A percentile compares a stretch with the other conserved stretches of the same genome.
phyloP scores from a whole-genome alignment of 2,888 invertebrate genomes.

The Aethes cnicana region DNA sequence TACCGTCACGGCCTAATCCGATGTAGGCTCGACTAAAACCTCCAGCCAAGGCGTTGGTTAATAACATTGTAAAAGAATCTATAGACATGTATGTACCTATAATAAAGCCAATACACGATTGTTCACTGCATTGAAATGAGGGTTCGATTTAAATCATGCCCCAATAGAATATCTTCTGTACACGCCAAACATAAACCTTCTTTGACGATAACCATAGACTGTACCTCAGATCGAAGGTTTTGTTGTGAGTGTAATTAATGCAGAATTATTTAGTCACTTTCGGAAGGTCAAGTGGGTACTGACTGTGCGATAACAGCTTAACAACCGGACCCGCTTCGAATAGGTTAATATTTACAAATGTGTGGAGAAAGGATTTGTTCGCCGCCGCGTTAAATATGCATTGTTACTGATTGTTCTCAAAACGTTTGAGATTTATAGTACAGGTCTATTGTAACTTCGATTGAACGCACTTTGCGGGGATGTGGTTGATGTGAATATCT shows the following conservation, averaged over 20 bases:
- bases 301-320: conserved; percentile 12
- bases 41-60: too few relatives aligned
- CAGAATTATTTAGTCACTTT: conserved; percentile 9
- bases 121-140: conserved; percentile 2
- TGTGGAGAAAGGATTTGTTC: too few relatives aligned
- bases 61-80: too few relatives aligned
- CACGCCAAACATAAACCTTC: conserved; percentile 12
- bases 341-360: too few relatives aligned
- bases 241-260: conserved; percentile 4
- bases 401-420: too few relatives aligned
- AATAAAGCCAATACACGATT: conserved; percentile 1
- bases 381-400: too few relatives aligned
- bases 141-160: conserved; percentile 10
- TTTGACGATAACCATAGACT: conserved; percentile 4
- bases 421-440: conserved; percentile 9
- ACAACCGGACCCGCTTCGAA: background rate
- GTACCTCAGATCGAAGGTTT: conserved; percentile 1
- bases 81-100: background rate
- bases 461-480: conserved; percentile 35
- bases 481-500: conserved; percentile 38
- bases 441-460: conserved; percentile 18
- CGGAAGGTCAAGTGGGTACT: conserved; percentile 6
- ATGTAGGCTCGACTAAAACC: conserved; percentile 9
- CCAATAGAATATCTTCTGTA: conserved; percentile 16
- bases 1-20: conserved; percentile 27